Evolutionary conservation across 2,113 vertebrate species (phyloP), one percentile per base, ranked within the genome.

Genomic region (Pygoscelis adeliae): DNA sequence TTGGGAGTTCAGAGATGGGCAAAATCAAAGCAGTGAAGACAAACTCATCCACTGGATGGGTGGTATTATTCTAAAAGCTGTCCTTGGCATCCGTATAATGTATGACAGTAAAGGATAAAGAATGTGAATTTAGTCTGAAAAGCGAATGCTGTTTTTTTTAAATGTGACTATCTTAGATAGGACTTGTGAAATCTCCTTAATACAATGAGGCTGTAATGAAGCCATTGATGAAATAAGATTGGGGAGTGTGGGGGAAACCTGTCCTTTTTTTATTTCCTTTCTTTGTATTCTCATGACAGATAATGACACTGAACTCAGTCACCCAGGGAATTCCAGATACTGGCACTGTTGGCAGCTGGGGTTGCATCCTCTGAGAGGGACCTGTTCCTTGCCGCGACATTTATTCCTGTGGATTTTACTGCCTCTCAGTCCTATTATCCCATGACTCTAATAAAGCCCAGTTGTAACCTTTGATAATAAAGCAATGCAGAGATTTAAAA

Each of bases 21-120:
- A 84, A 79, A 94, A 74, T 56, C 46, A 91, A 91, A 69, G 34
- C n/a, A 85, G 25, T n/a, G 63, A 83, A 97, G 93, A 83, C 77
- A 89, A 89, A 83, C 4, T 58, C 25, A 79, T 62, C 29, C 32
- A 22, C 22, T 50, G 50, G 21, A 67, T 81, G 27, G 69, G 14
- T 70, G 32, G 10, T 62, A 77, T 73, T 46, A 81, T 42, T 92
- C 32, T 78, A 78, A 94, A 81, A 78, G 47, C 26, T 78, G 42
- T 89, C 69, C 61, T 74, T 79, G 61, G 18, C 49, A 83, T 61
- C 56, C 42, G 34, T 29, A 42, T 12, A 58, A 9, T 16, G 20
- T 70, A 53, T 44, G 62, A 67, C 10, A 71, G n/a, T 59, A 63
- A 81, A 90, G 32, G 49, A 25, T 53, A 90, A 88, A 93, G 38